Conservation (phyloP, 2,797 vertebrate genomes). For the Scleropages formosus region DNA sequence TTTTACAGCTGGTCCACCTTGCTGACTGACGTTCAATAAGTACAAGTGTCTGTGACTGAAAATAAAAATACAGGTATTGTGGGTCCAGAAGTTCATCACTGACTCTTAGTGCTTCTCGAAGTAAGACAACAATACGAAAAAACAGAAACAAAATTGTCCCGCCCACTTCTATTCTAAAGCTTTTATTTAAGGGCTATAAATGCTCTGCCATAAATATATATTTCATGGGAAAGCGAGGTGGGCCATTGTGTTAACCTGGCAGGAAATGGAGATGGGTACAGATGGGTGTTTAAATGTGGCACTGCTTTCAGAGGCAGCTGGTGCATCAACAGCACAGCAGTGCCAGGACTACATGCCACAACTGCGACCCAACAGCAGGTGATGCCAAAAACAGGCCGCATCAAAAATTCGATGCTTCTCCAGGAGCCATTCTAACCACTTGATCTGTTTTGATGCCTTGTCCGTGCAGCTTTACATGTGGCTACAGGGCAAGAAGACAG, state of each 20-base stretch:
- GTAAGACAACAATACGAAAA: slow-evolving; percentile 39
- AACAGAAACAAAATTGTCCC: slow-evolving; percentile 19
- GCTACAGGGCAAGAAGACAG: not conserved
- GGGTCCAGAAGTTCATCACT: not conserved
- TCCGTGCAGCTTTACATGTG: not conserved
- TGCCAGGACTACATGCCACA: not conserved
- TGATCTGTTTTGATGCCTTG: not conserved
- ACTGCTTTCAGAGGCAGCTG: not conserved
- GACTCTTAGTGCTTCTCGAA: slow-evolving; percentile 31
- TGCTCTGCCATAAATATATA: slow-evolving; percentile 15
- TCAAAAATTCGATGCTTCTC: not conserved
- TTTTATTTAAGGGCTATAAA: slow-evolving; percentile 21
- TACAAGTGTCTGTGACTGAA: not conserved
- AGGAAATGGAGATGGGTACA: not conserved
- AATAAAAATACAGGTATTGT: not conserved
- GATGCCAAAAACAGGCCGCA: not conserved
- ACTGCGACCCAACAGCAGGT: not conserved
- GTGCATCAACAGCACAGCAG: not conserved
- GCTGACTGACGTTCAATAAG: not conserved
- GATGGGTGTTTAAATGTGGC: not conserved
- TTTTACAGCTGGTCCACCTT: not conserved
- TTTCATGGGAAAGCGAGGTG: slow-evolving; percentile 9
- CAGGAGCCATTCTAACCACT: not conserved
- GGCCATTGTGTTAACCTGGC: not conserved
- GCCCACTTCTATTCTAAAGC: slow-evolving; percentile 10